Conservation (phyloP, 2,888 invertebrate genomes). For the Cynaeus angustus region DNA sequence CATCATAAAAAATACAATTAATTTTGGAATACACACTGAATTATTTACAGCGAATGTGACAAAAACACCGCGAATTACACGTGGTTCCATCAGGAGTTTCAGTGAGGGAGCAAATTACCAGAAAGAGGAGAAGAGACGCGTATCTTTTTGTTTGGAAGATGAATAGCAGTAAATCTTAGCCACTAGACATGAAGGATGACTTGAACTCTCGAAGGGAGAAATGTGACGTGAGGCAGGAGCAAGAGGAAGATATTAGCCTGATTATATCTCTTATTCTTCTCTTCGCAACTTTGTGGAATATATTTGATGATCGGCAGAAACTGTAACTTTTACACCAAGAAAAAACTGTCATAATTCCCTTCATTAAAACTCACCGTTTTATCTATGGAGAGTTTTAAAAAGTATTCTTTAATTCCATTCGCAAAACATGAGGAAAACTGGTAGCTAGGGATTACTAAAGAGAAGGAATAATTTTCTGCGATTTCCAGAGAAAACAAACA, state of each 20-base stretch:
- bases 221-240: constrained; percentile 55
- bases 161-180: constrained; percentile 68
- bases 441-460: constrained; percentile 35
- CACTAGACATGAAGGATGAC: constrained; percentile 67
- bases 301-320: constrained; percentile 48
- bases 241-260: constrained; percentile 61
- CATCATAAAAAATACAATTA: constrained; percentile 10
- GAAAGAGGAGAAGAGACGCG: constrained; percentile 58
- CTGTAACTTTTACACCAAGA: constrained; percentile 19
- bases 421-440: constrained; percentile 35
- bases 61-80: constrained; percentile 57
- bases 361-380: background rate
- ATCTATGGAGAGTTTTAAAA: constrained; percentile 23
- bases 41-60: constrained; percentile 51
- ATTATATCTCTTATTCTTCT: constrained; percentile 63
- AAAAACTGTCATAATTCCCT: no score
- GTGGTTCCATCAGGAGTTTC: constrained; percentile 55
- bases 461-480: constrained; percentile 45
- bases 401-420: constrained; percentile 30
- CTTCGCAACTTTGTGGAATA: constrained; percentile 50
- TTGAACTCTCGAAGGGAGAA: constrained; percentile 60
- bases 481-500: constrained; percentile 47
- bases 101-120: constrained; percentile 62
- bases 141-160: constrained; percentile 65
- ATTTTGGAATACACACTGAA: constrained; percentile 1